Conservation (phyloP, 2,797 vertebrate genomes). For the Pangasius mekongensis region DNA sequence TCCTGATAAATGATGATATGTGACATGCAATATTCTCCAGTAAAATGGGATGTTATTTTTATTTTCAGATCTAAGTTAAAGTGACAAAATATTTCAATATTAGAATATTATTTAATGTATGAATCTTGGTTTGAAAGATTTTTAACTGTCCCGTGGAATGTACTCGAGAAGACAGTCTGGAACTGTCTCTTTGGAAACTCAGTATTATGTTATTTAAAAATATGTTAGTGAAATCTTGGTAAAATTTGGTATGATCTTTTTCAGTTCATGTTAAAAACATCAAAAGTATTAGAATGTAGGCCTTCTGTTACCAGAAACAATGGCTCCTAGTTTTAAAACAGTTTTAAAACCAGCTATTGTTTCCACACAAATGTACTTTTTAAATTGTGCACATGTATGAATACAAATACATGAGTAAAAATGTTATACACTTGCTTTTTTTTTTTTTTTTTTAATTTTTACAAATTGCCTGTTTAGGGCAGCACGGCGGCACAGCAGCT, state of each 20-base stretch:
- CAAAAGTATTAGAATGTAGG: neutral
- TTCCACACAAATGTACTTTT: constrained; percentile 1
- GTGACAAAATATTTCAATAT: constrained; percentile 3
- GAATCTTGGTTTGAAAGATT: neutral
- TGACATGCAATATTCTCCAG: constrained; percentile 3
- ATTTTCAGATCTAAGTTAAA: constrained; percentile 7
- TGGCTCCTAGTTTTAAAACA: neutral
- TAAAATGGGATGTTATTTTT: neutral
- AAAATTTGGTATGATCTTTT: neutral
- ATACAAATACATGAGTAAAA: constrained; percentile 3
- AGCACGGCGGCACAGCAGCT: neutral
- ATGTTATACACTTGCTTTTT: neutral
- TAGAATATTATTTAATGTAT: constrained; percentile 20
- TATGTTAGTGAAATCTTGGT: neutral
- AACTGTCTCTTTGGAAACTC: constrained; percentile 28
- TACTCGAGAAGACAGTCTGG: constrained; percentile 33
- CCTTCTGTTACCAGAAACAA: neutral
- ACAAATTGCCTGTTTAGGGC: neutral
- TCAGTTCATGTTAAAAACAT: constrained; percentile 5
- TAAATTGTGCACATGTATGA: neutral
- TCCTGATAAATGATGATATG: neutral
- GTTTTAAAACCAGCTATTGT: neutral
- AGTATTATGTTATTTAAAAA: constrained; percentile 29
- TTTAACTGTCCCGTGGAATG: neutral
- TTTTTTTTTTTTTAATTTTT: neutral